Base-by-base conservation (phyloP, 2,888 invertebrate species). In the Eristalis pertinax region DNA sequence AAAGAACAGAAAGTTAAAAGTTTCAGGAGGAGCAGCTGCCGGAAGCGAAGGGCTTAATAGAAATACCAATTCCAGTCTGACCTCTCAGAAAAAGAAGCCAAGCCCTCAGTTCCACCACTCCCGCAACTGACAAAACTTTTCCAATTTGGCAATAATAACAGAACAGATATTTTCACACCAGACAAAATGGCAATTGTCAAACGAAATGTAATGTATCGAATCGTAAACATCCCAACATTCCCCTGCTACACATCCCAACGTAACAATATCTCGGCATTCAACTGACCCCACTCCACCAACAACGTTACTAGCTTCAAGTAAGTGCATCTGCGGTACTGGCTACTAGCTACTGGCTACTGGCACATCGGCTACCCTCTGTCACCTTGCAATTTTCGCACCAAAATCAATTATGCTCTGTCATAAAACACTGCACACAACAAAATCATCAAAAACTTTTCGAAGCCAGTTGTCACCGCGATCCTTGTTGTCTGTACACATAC, bases 91-190 rank as follows among this genome's bases (percentile, higher is more conserved):
- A 60, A 80, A 81, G 64, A 64, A 69, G 72, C 41, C 65, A 62
- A 43, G 41, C 38, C 70, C 73, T 43, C 74, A 13, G 43, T 67
- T 43, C 22, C 29, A 29, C 65, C 58, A 41, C 72, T 56, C 60
- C 62, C 41, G 32, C 38, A 56, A 69, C 64, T 77, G 69, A 56
- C 19, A 35, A 88, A 88, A 88, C 80, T 88, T 88, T 88, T 88
- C 80, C 87, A 88, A 88, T 88, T 88, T 88, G 76, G 80, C 80
- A 88, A 88, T 88, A 88, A 88, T 88, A 84, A 88, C 79, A 82
- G 70, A 88, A 84, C 84, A 88, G 75, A 84, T 84, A 88, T 84
- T 88, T 88, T 80, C 77, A 80, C 84, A 80, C 80, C 62, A 84
- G 69, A 88, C 80, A 76, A 84, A 88, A 84, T 77, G 58, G 73